Base-by-base conservation (phyloP, 2,113 vertebrate genomes). In the Sinocyclocheilus anshuiensis region DNA sequence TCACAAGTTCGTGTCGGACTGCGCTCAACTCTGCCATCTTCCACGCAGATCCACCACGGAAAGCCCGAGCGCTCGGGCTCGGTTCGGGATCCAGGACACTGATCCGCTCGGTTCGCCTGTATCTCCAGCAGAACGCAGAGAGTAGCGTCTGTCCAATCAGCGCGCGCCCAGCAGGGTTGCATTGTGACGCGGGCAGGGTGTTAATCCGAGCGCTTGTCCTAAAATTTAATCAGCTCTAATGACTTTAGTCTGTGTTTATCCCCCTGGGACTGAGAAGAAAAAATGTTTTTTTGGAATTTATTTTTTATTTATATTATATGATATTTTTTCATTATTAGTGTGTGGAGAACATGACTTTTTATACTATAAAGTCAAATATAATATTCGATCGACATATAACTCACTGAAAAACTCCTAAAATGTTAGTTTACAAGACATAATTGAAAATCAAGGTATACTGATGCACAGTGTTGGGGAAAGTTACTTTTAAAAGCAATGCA, bases 21-120 rank as follows among this genome's bases (percentile, higher is more conserved):
- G 94, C 93, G 89, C 95, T 92, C 77, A 95, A 93, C 72, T 94
- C 96, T 94, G 96, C 95, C 96, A 96, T 96, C 93, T 96, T 95
- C 93, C 83, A 87, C 61, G 20, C 11, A 42, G 20, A 55, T 29
- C 26, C 65, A 36, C 4, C 45, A 24, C 5, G 45, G 26, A 18
- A 53, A 33, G 15, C 61, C 39, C 61, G n/a, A 26, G 39, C 61
- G 0, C 22, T 55, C 11, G 81, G 48, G 29, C 36, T 24, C 26
- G 65, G 81, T 6, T 83, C 65, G 48, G 8, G 16, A 55, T 55
- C n/a, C 61, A 48, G 45, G 45, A 12, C 10, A 2, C 42, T 9
- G 42, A 5, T 36, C 36, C 36, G 24, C 4, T n/a, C 63, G 18
- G 2, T 24, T 74, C 33, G 12, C 18, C 2, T 57, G 63, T 12